Conservation (phyloP, 2,797 vertebrate species). For the Danionella dracula region DNA sequence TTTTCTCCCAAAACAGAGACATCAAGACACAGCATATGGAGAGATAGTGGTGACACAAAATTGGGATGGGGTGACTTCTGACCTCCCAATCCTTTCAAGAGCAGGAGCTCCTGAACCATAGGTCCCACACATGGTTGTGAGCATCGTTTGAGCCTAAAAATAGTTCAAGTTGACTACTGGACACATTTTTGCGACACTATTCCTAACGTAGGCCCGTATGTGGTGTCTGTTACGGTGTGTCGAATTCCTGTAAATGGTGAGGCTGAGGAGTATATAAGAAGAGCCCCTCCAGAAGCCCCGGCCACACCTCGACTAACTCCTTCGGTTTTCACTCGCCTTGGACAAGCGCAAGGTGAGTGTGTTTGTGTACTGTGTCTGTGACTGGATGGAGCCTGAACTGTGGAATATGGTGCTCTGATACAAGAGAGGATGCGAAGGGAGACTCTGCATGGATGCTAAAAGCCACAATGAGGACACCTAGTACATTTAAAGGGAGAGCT, state of each 20-base stretch:
- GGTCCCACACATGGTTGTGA: slow-evolving; percentile 61
- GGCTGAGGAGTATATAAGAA: slow-evolving; percentile 67
- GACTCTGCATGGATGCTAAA: too few relatives aligned
- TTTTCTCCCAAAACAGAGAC: not conserved
- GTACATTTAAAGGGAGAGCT: too few relatives aligned
- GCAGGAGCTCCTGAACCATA: slow-evolving; percentile 52
- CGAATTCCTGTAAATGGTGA: slow-evolving; percentile 72
- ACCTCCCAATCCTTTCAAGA: not conserved
- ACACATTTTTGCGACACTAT: slow-evolving; percentile 76
- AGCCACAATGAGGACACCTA: too few relatives aligned
- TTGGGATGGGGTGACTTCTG: slow-evolving; percentile 34
- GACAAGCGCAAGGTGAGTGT: slow-evolving; percentile 74
- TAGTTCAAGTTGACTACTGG: slow-evolving; percentile 68
- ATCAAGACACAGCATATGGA: not conserved
- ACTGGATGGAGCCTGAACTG: not conserved
- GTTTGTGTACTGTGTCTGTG: slow-evolving; percentile 24
- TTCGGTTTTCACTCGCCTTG: slow-evolving; percentile 75
- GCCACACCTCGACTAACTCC: slow-evolving; percentile 62
- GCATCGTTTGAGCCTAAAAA: slow-evolving; percentile 75
- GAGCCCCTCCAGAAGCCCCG: slow-evolving; percentile 2
- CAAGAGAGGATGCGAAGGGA: too few relatives aligned
- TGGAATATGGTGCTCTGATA: not conserved
- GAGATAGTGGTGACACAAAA: not conserved
- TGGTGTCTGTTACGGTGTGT: slow-evolving; percentile 65
- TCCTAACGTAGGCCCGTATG: slow-evolving; percentile 57